A percentile compares a stretch with the other conserved stretches of the same genome.
Evolutionary conservation across 2,797 vertebrate genomes (phyloP).

Genomic region (Cryptoprocta ferox): DNA sequence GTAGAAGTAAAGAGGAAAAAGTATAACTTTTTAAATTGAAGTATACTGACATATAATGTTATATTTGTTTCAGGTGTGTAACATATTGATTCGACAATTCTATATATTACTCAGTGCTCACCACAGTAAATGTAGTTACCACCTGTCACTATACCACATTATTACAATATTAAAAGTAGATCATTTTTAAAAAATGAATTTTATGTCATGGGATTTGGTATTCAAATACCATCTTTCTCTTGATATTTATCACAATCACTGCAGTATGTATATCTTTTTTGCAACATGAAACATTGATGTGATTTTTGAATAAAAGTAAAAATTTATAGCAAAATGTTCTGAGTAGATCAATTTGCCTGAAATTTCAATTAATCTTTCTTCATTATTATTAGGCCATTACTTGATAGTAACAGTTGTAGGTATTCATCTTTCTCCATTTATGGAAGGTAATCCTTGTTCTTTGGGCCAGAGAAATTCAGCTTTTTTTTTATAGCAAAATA

Average conservation of each 20-base stretch:
- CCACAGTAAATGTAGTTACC: background rate
- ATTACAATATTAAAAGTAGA: background rate
- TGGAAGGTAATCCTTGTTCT: background rate
- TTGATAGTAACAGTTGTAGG: background rate
- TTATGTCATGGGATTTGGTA: background rate
- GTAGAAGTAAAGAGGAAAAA: constrained; percentile 10
- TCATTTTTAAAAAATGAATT: background rate
- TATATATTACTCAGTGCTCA: background rate
- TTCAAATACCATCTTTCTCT: background rate
- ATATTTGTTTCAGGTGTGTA: background rate
- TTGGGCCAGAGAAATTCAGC: background rate
- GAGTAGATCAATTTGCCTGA: background rate
- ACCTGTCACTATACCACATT: background rate
- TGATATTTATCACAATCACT: constrained; percentile 1
- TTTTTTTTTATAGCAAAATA: background rate
- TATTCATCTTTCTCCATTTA: background rate
- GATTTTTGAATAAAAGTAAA: background rate
- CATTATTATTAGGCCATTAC: background rate
- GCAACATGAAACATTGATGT: background rate
- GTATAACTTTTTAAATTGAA: background rate
- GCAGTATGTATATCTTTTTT: background rate
- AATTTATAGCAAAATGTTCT: background rate
- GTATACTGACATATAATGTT: background rate
- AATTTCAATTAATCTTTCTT: background rate
- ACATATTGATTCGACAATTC: background rate